Percentiles rank a stretch among this genome's conserved stretches.
phyloP scores from a whole-genome alignment of 2,888 invertebrate species.

The Euplagia quadripunctaria region DNA sequence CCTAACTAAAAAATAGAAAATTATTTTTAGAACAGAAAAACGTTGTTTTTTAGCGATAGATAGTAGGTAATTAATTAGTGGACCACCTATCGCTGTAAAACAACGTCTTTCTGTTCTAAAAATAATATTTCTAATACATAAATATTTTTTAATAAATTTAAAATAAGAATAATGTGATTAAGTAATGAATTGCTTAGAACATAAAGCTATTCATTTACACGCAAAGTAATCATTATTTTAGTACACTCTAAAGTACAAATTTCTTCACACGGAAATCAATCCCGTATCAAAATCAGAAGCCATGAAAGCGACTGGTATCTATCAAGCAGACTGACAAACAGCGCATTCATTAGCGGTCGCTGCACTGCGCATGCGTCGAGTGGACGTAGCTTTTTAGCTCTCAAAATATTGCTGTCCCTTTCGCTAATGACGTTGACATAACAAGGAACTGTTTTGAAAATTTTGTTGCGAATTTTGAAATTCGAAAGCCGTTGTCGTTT shows the following conservation, averaged over 20 bases:
- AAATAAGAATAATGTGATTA: too few relatives aligned
- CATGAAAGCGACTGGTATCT: slow-evolving; percentile 48
- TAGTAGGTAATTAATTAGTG: background rate
- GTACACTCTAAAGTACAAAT: slow-evolving; percentile 20
- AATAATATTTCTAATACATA: too few relatives aligned
- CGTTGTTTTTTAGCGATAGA: background rate
- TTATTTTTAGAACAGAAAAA: too few relatives aligned
- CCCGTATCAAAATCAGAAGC: slow-evolving; percentile 29
- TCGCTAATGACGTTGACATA: slow-evolving; percentile 31
- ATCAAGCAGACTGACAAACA: slow-evolving; percentile 58
- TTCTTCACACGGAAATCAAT: slow-evolving; percentile 51
- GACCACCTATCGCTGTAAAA: background rate
- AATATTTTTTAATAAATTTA: too few relatives aligned
- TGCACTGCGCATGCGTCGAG: slow-evolving; percentile 60
- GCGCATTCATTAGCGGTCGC: slow-evolving; percentile 63
- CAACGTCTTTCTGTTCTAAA: too few relatives aligned
- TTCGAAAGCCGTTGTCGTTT: background rate
- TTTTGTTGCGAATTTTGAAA: slow-evolving; percentile 9
- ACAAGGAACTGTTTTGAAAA: slow-evolving; percentile 6
- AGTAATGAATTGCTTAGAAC: too few relatives aligned
- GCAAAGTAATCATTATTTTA: background rate
- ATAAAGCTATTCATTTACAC: too few relatives aligned
- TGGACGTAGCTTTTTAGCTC: slow-evolving; percentile 34
- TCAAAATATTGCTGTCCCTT: slow-evolving; percentile 26
- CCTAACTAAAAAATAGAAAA: too few relatives aligned